Evolutionary conservation across 37 sponge, comb jelly and placozoan species (phyloP).

Genomic region (Chondrilla cf. caribensis): DNA sequence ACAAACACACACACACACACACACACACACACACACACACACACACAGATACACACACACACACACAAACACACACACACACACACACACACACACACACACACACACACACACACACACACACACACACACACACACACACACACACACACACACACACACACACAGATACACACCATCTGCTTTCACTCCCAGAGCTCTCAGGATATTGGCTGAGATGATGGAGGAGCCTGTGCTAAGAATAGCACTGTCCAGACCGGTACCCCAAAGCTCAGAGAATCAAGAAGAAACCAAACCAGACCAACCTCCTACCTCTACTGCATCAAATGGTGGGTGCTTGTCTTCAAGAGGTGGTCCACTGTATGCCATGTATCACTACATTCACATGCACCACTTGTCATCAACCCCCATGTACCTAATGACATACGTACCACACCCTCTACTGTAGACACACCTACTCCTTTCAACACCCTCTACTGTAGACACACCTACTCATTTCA

Average conservation of each 20-base stretch:
- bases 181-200: not conserved
- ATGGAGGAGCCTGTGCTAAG: slow-evolving; percentile 47
- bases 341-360: not conserved
- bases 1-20: too few species aligned
- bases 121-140: slow-evolving; percentile 31
- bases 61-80: too few species aligned
- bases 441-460: too few species aligned
- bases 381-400: too few species aligned
- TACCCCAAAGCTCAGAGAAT: not conserved
- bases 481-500: too few species aligned
- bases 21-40: too few species aligned
- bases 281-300: too few species aligned
- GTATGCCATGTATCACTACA: too few species aligned
- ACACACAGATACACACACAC: too few species aligned
- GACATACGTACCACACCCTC: too few species aligned
- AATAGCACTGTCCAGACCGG: slow-evolving; percentile 52
- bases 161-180: not conserved
- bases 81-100: not conserved
- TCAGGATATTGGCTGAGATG: slow-evolving; percentile 38
- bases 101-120: slow-evolving; percentile 35
- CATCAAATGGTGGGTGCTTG: not conserved
- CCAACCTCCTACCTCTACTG: not conserved
- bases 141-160: slow-evolving; percentile 37
- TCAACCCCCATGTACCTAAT: too few species aligned
- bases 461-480: too few species aligned